Evolutionary conservation across 2,113 vertebrate genomes (phyloP).

Genomic region (Chionomys nivalis): DNA sequence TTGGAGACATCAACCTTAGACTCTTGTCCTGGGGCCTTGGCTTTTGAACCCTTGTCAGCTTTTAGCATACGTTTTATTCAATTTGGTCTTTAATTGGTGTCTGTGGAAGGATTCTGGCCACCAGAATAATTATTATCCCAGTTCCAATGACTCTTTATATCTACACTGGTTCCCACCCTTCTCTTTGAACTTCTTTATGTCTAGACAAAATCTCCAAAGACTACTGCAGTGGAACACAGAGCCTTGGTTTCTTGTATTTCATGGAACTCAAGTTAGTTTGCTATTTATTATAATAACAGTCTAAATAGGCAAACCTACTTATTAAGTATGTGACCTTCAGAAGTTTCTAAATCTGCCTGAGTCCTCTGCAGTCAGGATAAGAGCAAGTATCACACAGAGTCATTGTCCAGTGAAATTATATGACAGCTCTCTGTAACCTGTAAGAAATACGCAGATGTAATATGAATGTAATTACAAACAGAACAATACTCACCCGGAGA

Average conservation of each 20-base stretch:
- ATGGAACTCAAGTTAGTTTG: conserved; percentile 56
- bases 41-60: conserved; percentile 65
- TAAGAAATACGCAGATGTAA: neutral
- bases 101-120: conserved; percentile 42
- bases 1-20: neutral
- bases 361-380: neutral
- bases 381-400: neutral
- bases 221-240: neutral
- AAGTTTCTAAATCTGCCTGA: neutral
- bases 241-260: conserved; percentile 6
- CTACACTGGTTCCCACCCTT: conserved; percentile 36
- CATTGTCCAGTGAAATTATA: neutral
- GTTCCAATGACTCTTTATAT: neutral
- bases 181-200: conserved; percentile 54
- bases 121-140: conserved; percentile 15
- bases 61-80: conserved; percentile 4
- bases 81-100: conserved; percentile 65
- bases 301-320: neutral
- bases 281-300: conserved; percentile 39
- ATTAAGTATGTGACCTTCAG: conserved; percentile 49
- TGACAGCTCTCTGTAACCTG: neutral
- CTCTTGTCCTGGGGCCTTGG: neutral
- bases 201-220: conserved; percentile 39
- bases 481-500: neutral
- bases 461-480: neutral